Evolutionary conservation across 2,888 invertebrate species (phyloP).

Genomic region (Alviniconcha strummeri): DNA sequence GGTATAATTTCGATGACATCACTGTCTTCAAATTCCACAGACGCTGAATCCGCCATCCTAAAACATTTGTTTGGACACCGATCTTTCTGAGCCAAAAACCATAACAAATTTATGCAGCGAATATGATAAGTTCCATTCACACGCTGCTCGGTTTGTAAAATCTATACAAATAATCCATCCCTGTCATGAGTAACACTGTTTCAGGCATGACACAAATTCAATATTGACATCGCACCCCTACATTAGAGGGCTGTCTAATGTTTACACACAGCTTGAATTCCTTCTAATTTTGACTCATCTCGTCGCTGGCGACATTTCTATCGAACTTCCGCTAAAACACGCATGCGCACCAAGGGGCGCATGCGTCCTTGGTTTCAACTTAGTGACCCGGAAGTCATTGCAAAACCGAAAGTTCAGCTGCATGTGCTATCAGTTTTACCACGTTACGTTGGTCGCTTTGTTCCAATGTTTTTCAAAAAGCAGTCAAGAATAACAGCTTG

Average conservation of each 20-base stretch:
- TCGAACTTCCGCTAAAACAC: constrained; percentile 29
- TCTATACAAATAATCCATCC: neutral
- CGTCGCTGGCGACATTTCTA: constrained; percentile 33
- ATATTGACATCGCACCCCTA: neutral
- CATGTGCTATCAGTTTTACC: too few species aligned
- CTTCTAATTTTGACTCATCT: constrained; percentile 31
- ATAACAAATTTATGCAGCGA: constrained; percentile 24
- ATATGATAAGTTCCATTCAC: constrained; percentile 22
- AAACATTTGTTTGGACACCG: neutral
- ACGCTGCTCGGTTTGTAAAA: neutral
- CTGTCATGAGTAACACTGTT: constrained; percentile 10
- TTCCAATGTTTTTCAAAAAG: too few species aligned
- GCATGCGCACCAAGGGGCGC: constrained; percentile 32
- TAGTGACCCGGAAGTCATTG: neutral
- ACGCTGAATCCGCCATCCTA: constrained; percentile 22
- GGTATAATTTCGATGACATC: constrained; percentile 65
- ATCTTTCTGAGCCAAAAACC: constrained; percentile 10
- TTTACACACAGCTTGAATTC: constrained; percentile 19
- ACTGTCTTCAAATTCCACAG: constrained; percentile 42
- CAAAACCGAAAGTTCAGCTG: constrained; percentile 4
- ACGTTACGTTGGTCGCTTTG: too few species aligned
- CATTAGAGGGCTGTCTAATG: constrained; percentile 9
- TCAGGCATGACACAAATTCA: constrained; percentile 16
- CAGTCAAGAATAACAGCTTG: too few species aligned
- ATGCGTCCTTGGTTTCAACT: constrained; percentile 35